These are phyloP conservation scores for Anseranas semipalmata DNA, from an alignment of 2,113 vertebrate genomes.

Conservation along the genomic window DNA sequence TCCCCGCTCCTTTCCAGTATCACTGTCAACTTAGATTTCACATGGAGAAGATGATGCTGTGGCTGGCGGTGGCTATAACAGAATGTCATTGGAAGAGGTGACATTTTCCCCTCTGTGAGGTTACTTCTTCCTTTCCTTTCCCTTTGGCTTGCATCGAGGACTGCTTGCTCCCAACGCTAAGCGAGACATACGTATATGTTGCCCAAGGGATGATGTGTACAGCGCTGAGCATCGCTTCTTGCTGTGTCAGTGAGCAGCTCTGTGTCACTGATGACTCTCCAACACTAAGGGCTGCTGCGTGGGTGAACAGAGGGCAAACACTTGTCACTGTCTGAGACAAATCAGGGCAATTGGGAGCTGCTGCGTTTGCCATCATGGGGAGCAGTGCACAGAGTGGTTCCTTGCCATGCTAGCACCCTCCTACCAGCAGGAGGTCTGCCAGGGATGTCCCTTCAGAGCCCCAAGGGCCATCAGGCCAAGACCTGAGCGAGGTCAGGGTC, in stretches of 20 bases:
- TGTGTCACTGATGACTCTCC: not conserved
- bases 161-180: not conserved
- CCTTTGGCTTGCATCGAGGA: not conserved
- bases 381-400: not conserved
- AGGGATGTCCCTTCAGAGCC: not conserved
- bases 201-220: accelerated
- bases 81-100: slow-evolving; percentile 35
- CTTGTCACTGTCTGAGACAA: not conserved
- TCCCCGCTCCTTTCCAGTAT: not conserved
- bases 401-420: not conserved
- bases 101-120: not conserved
- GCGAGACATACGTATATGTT: accelerated
- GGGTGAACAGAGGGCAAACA: not conserved
- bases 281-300: not conserved
- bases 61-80: not conserved
- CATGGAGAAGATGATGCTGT: not conserved
- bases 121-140: not conserved
- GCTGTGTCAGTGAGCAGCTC: not conserved
- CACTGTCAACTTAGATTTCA: slow-evolving; percentile 35
- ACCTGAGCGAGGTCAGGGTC: not conserved
- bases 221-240: not conserved
- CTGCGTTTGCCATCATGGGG: accelerated
- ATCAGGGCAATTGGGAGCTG: accelerated
- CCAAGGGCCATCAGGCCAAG: not conserved
- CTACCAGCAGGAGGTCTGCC: not conserved